Conservation (phyloP, 2,113 vertebrate species). For the Albula goreensis region DNA sequence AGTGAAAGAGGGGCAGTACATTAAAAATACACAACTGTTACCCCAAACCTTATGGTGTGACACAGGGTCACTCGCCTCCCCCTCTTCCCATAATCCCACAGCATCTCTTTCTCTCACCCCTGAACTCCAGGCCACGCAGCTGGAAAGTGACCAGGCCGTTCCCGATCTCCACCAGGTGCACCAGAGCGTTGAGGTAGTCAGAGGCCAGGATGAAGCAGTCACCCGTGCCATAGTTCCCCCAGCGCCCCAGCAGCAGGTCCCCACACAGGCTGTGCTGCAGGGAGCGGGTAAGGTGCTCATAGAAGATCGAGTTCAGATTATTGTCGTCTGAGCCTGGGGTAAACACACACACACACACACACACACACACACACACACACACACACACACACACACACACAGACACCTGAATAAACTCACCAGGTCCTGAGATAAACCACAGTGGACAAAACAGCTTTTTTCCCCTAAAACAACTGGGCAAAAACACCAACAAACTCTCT, state of each 20-base stretch:
- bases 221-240: conserved; percentile 86
- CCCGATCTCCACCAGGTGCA: conserved; percentile 87
- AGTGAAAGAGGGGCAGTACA: not conserved
- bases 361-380: too few relatives aligned
- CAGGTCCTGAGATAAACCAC: too few relatives aligned
- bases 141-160: conserved; percentile 87
- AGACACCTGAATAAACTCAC: not conserved
- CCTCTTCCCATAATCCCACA: conserved; percentile 5
- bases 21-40: not conserved
- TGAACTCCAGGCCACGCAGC: conserved; percentile 85
- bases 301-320: conserved; percentile 90
- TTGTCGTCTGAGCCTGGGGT: conserved; percentile 82
- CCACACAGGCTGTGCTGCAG: conserved; percentile 86
- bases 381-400: not conserved
- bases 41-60: not conserved
- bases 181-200: conserved; percentile 89
- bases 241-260: conserved; percentile 81
- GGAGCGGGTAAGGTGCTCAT: conserved; percentile 86
- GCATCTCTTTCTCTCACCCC: conserved; percentile 71
- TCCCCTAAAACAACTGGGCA: too few relatives aligned
- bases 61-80: not conserved
- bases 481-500: not conserved
- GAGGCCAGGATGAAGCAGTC: conserved; percentile 91
- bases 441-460: too few relatives aligned
- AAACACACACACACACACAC: not conserved